Evolutionary conservation across 2,113 vertebrate species (phyloP), one percentile per base, ranked within the genome.

Genomic region (Bagarius yarrelli): DNA sequence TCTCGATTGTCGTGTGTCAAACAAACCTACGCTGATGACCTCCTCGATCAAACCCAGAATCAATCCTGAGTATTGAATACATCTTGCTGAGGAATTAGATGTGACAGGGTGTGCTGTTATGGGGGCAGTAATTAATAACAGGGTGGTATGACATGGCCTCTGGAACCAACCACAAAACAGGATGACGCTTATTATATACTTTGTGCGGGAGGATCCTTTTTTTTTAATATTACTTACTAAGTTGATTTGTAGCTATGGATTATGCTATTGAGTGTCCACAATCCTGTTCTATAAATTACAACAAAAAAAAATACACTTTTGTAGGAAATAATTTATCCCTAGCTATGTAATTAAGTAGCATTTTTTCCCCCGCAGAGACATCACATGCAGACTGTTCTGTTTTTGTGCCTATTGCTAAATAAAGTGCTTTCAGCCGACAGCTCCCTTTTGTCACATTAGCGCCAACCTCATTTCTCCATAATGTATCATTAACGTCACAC

Each of bases 391-490:
- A 64, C 30, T 55, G 15, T 40, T 8, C 66, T 5, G 12, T 55
- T 40, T 52, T 40, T 15, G 19, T 66, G 32, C 52, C 52, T 21
- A 1, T 55, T 23, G 23, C 40, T 72, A 70, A 71, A 72, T 59
- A 21, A 80, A 61, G 44, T 25, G 44, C 50, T 61, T 64, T 60
- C n/a, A 25, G 57, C 27, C 64, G 79, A 52, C 67, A 36, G 40
- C 27, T n/a, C 57, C 15, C 70, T 36, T 55, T 81, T 55, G n/a
- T 56, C 67, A 36, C 44, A 60, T 74, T 50, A 64, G 59, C 79
- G 5, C 71, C 50, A 40, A 21, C 23, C 57, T 32, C 47, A 13
- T 63, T 40, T n/a, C 59, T 60, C 55, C 71, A 30, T 74, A 66
- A 50, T 21, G 56, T 66, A 66, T 15, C 30, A 40, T 40, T 75